Evolutionary conservation across 2,888 invertebrate genomes (phyloP), one percentile per base, ranked within the genome.

Genomic region (Choristoneura rosaceana): DNA sequence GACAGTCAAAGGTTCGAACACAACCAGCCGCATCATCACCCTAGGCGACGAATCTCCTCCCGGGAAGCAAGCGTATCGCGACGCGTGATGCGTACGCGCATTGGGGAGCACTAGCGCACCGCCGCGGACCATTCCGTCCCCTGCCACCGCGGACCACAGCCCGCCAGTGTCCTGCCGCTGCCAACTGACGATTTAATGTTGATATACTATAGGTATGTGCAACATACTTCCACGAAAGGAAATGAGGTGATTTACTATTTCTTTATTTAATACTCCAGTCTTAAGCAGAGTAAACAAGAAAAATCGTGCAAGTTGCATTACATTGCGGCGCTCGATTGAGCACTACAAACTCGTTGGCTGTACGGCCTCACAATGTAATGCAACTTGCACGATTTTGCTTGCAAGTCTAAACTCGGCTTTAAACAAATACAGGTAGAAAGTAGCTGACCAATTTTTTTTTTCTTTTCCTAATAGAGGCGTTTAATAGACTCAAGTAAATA

Each of bases 21-120:
- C 96, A 12, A 95, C 94, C 41, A 97, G 89, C 75, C 95, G 94
- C 59, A 96, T 95, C 75, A 96, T 95, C 52, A 96, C 94, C 71
- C 96, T 93, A 74, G 96, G 95, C 64, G 96, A 95, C 55, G 96
- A 94, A 64, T 96, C 95, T 77, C 96, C 96, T 74, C 95, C 96
- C 9, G 96, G 95, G n/a, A 96, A 95, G 85, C 97, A 97, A 47
- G 96, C 95, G 89, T 97, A 97, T 77, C 95, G 89, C 0, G 96
- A 96, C 0, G 95, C 95, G 81, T 97, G 96, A 76, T 95, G 95
- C 2, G 95, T 90, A 69, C 95, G 94, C 52, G 95, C 95, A 68
- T 95, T 94, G 14, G 95, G 93, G 67, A 97, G 76, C 8, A 94
- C 81, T 2, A 94, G 82, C 0, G 92, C 86, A 0, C 90, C 90